Evolutionary conservation across 2,113 vertebrate species (phyloP).

Genomic region (rat (Rattus norvegicus)): GRCr8 NC_086021.1:32357001-32357500

Average conservation of each 20-base stretch:
- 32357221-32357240: background rate
- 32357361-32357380: background rate
- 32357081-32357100: too few species aligned
- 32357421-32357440: background rate
- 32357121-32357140: too few species aligned
- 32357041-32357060: too few species aligned
- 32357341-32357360: background rate
- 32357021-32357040: too few species aligned
- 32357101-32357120: too few species aligned
- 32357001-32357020: too few species aligned
- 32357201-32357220: background rate
- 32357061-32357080: too few species aligned
- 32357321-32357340: background rate
- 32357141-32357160: background rate
- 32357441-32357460: background rate
- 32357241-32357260: background rate
- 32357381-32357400: background rate
- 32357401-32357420: background rate
- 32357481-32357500: background rate
- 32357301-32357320: background rate
- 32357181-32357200: background rate
- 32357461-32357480: background rate
- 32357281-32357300: too few species aligned
- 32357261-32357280: background rate
- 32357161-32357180: fast-evolving